A percentile compares a stretch with the other conserved stretches of the same genome.
These are phyloP conservation scores for Drosophila tanythrix DNA, from an alignment of 2,888 invertebrate species.

Conservation along the genomic window DNA sequence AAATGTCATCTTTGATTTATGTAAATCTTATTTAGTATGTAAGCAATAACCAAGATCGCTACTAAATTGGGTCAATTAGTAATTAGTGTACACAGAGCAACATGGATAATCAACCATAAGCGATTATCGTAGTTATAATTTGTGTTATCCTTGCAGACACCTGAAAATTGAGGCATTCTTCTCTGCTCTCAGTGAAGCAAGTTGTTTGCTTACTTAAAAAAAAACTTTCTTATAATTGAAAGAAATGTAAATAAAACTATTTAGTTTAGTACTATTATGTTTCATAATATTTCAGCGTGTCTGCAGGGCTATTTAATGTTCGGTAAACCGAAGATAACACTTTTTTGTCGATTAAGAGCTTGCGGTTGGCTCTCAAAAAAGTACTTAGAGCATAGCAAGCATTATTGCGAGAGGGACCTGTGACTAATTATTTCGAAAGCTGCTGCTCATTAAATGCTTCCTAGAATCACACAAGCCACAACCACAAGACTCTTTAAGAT, in stretches of 20 bases:
- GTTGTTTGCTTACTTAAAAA: background rate
- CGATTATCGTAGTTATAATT: slow-evolving; percentile 28
- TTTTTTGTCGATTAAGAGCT: background rate
- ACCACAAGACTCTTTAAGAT: slow-evolving; percentile 7
- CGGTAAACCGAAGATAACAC: background rate
- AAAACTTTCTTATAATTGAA: background rate
- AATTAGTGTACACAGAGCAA: slow-evolving; percentile 4
- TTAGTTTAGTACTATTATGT: background rate
- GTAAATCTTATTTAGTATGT: slow-evolving; percentile 42
- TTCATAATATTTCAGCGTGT: background rate
- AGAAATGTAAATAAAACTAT: background rate
- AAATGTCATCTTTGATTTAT: slow-evolving; percentile 30
- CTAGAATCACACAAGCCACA: slow-evolving; percentile 24
- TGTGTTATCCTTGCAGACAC: background rate
- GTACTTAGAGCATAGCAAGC: slow-evolving; percentile 6
- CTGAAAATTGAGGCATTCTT: background rate
- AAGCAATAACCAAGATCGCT: slow-evolving; percentile 49
- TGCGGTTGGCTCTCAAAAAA: background rate
- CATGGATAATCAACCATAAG: slow-evolving; percentile 11
- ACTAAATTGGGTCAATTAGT: slow-evolving; percentile 48
- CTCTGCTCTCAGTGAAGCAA: background rate
- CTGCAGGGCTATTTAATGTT: background rate
- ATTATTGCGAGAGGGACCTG: slow-evolving; percentile 4
- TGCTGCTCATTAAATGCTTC: slow-evolving; percentile 41
- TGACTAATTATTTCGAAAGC: slow-evolving; percentile 31